These are phyloP conservation scores for Hexactinellida sp. DNA, from an alignment of 37 sponge, comb jelly and placozoan species.

Conservation along the genomic window DNA sequence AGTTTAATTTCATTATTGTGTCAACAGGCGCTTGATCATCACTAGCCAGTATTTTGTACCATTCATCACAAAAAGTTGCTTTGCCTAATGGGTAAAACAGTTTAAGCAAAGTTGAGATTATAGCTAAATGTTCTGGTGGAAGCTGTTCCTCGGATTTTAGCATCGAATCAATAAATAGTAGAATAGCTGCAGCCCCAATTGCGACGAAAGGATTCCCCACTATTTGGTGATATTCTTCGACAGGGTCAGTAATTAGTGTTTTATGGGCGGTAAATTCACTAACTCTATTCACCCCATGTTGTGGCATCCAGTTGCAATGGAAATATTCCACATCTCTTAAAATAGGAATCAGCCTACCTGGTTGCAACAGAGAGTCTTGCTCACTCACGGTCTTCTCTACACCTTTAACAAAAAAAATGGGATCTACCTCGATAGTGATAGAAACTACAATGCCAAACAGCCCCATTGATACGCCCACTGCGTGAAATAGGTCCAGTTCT, in stretches of 20 bases:
- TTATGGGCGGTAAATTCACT: not conserved
- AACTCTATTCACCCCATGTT: not conserved
- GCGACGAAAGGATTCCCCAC: not conserved
- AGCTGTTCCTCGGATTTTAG: not conserved
- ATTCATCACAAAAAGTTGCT: constrained; percentile 9
- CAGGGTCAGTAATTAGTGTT: not conserved
- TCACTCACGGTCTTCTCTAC: not conserved
- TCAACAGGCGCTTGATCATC: constrained; percentile 22
- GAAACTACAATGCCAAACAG: not conserved
- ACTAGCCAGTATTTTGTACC: constrained; percentile 14
- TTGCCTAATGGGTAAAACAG: not conserved
- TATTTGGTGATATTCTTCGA: not conserved
- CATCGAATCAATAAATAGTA: not conserved
- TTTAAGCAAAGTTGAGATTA: not conserved
- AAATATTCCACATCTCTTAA: not conserved
- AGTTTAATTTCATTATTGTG: not conserved
- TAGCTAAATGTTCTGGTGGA: not conserved
- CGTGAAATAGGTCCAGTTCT: not conserved
- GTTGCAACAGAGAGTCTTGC: not conserved
- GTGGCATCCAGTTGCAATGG: not conserved
- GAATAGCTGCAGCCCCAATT: not conserved
- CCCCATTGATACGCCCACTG: constrained; percentile 7
- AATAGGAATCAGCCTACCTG: not conserved
- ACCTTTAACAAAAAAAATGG: not conserved
- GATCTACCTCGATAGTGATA: constrained; percentile 1